Evolutionary conservation across 2,888 invertebrate species (phyloP).

Genomic region (Saturnia japonica): DNA sequence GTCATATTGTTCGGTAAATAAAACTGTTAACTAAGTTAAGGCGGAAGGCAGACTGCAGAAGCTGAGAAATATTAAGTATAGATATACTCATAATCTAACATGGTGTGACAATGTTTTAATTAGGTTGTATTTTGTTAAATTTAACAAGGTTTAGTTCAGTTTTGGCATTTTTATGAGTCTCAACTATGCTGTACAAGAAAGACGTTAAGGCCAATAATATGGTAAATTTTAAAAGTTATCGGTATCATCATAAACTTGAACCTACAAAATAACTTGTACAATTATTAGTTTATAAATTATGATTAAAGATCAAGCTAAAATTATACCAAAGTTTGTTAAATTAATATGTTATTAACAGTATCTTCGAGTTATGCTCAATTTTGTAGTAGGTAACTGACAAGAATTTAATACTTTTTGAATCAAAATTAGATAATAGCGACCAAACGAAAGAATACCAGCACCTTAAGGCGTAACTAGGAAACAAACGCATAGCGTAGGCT

Average conservation of each 20-base stretch:
- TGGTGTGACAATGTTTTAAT: background rate
- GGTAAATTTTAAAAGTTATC: background rate
- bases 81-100: background rate
- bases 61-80: background rate
- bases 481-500: too few relatives aligned
- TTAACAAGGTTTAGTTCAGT: background rate
- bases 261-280: background rate
- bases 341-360: background rate
- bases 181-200: background rate
- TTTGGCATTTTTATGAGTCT: background rate
- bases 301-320: background rate
- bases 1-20: conserved; percentile 60
- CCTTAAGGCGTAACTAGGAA: background rate
- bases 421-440: background rate
- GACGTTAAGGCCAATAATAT: background rate
- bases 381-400: background rate
- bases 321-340: background rate
- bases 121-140: background rate
- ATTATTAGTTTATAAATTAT: background rate
- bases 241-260: background rate
- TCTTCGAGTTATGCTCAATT: background rate
- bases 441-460: background rate
- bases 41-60: background rate
- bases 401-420: background rate
- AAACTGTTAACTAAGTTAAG: conserved; percentile 56